phyloP scores from a whole-genome alignment of 2,888 invertebrate genomes.

The Zonitis immaculata region DNA sequence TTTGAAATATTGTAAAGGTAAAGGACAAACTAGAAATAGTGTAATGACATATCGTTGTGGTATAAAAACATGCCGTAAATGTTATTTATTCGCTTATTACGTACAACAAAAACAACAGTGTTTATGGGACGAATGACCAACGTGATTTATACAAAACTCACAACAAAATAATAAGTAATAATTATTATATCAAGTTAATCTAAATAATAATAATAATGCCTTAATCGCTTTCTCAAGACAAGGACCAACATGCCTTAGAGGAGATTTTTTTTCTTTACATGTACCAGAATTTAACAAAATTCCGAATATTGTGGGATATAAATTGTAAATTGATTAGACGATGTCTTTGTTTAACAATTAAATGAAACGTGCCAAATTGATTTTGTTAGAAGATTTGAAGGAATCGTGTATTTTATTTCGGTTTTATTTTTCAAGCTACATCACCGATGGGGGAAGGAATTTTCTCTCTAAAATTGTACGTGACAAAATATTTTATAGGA shows the following conservation, averaged over 20 bases:
- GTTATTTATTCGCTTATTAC: conserved; percentile 82
- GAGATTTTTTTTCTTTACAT: conserved; percentile 2
- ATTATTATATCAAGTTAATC: not conserved
- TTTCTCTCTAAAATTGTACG: not conserved
- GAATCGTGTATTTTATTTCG: not conserved
- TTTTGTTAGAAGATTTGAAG: not conserved
- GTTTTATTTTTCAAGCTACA: not conserved
- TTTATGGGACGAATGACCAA: conserved; percentile 63
- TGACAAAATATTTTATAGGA: not conserved
- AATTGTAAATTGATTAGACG: conserved; percentile 11
- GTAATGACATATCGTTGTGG: conserved; percentile 81
- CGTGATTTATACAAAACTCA: conserved; percentile 7
- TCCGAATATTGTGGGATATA: not conserved
- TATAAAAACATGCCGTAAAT: conserved; percentile 90
- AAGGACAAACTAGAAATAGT: conserved; percentile 53
- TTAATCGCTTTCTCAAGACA: conserved; percentile 33
- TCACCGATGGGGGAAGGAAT: not conserved
- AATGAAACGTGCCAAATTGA: conserved; percentile 6
- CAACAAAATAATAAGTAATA: not conserved
- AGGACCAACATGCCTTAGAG: conserved; percentile 48
- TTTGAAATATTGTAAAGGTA: conserved; percentile 81
- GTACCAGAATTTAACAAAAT: too few relatives aligned
- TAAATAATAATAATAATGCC: conserved; percentile 25
- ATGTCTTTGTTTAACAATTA: conserved; percentile 5
- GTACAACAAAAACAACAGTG: conserved; percentile 78